Evolutionary conservation across 2,888 invertebrate genomes (phyloP).

Genomic region (Sinodicranocentrus sp.): DNA sequence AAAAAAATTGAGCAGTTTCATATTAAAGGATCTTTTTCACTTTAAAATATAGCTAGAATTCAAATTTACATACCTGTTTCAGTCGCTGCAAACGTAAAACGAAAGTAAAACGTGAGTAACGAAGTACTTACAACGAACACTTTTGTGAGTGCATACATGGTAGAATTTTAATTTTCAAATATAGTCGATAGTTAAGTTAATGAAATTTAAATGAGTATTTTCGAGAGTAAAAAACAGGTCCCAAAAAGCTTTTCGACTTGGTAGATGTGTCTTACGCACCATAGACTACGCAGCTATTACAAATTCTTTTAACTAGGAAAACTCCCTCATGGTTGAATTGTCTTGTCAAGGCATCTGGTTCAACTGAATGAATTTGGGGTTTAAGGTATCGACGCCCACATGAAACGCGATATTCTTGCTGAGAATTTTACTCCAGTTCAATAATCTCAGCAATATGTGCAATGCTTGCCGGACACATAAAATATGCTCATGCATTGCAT

Average conservation of each 20-base stretch:
- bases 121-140: neutral
- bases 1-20: neutral
- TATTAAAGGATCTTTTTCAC: neutral
- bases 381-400: slow-evolving; percentile 29
- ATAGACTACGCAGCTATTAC: too few relatives aligned
- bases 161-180: neutral
- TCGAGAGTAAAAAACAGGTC: too few relatives aligned
- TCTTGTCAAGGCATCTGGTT: slow-evolving; percentile 9
- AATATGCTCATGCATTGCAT: too few relatives aligned
- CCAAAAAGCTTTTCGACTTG: too few relatives aligned
- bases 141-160: neutral
- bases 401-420: slow-evolving; percentile 29
- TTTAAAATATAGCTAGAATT: neutral
- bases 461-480: too few relatives aligned
- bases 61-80: slow-evolving; percentile 47
- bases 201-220: neutral
- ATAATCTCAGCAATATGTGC: too few relatives aligned
- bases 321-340: slow-evolving; percentile 29
- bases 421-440: too few relatives aligned
- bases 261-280: too few relatives aligned
- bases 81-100: slow-evolving; percentile 31
- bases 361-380: neutral
- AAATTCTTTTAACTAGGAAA: too few relatives aligned
- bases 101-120: neutral
- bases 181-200: neutral